Evolutionary conservation across 1,140 invertebrate species (phyloP).

Genomic region (Linepithema humile): DNA sequence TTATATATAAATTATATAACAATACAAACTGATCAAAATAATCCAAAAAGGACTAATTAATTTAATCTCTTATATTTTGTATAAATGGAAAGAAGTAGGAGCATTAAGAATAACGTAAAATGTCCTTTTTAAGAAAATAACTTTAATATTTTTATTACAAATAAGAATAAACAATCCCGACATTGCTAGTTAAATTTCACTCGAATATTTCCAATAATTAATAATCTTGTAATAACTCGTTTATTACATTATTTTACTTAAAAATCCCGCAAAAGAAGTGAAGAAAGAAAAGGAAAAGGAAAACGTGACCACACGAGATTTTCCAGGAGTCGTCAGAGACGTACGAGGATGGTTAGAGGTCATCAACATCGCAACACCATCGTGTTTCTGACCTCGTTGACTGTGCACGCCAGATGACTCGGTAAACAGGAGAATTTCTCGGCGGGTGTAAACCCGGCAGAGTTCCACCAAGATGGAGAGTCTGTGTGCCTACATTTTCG

Average conservation of each 20-base stretch:
- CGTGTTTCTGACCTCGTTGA: constrained; percentile 74
- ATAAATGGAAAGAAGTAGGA: too few species aligned
- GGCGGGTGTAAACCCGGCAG: constrained; percentile 47
- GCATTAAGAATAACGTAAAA: too few species aligned
- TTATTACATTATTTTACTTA: not conserved
- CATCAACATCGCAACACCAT: constrained; percentile 78
- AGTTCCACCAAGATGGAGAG: constrained; percentile 45
- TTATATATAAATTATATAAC: too few species aligned
- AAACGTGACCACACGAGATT: constrained; percentile 46
- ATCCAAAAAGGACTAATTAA: too few species aligned
- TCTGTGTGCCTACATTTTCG: constrained; percentile 32
- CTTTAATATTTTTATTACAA: not conserved
- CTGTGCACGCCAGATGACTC: constrained; percentile 74
- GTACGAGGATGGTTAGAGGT: constrained; percentile 70
- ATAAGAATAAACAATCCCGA: not conserved
- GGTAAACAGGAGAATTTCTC: constrained; percentile 67
- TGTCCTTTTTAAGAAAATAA: not conserved
- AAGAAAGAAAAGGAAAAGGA: constrained; percentile 34
- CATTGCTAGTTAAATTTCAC: not conserved
- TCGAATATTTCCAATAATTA: not conserved
- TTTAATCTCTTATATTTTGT: too few species aligned
- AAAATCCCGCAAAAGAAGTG: not conserved
- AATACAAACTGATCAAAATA: too few species aligned
- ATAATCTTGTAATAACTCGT: not conserved
- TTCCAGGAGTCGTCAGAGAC: constrained; percentile 60